Evolutionary conservation across 2,113 vertebrate genomes (phyloP), one percentile per base, ranked within the genome.

Genomic region (Piprites chloris): DNA sequence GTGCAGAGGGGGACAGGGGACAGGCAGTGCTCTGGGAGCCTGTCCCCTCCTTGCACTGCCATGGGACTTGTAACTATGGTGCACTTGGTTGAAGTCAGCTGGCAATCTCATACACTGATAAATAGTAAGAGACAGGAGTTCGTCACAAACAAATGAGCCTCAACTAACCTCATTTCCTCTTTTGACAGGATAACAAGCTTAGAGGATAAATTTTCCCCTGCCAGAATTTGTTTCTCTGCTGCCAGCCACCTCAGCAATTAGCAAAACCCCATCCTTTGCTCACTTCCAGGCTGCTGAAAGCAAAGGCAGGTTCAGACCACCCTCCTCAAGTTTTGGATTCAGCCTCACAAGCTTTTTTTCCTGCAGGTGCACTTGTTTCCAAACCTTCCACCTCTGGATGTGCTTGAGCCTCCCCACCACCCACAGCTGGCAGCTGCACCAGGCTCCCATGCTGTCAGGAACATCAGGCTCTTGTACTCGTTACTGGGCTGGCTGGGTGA

Each of bases 141-240:
- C 5, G 8, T 74, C 89, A 78, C 82, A 90, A 95, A 95, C 93
- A 95, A 96, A 97, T 89, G 87, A 95, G 91, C 89, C 89, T 97
- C 94, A 88, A 90, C 87, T 95, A 96, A 96, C 90, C 86, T 93
- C 85, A 83, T 90, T 95, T 96, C 73, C 74, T 90, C 82, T 91
- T 97, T 92, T 97, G 93, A 92, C 63, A 89, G 78, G 76, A 90
- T 96, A 96, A 95, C 89, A 92, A 94, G 94, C 95, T 95, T 96
- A 94, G 74, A 94, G 90, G 83, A 93, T 97, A 93, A 95, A 94
- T 91, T 90, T 61, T 93, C 41, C 80, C 69, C 44, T 73, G n/a
- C 73, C 82, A 86, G 78, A 87, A 87, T 87, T 81, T 80, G 75
- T 46, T 90, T 81, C 65, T 89, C 28, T 94, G 46, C 80, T 84